These are phyloP conservation scores for Empidonax traillii DNA, from an alignment of 2,113 vertebrate genomes.

Conservation along the genomic window DNA sequence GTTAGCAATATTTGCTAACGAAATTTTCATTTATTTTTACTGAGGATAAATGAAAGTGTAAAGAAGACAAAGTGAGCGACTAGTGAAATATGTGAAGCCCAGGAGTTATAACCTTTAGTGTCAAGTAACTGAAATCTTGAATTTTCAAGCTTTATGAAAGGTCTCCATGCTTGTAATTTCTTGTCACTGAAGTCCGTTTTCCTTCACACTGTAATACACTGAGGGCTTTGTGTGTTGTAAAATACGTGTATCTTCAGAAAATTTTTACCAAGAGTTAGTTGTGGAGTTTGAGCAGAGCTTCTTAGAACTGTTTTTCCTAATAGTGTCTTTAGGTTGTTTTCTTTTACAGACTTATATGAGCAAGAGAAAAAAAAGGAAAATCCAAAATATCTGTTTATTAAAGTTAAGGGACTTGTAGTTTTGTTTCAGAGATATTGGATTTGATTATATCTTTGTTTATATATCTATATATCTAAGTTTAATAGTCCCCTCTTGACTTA, in stretches of 20 bases:
- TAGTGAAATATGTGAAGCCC: neutral
- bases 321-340: neutral
- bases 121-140: neutral
- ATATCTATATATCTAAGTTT: neutral
- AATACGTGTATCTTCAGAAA: neutral
- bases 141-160: neutral
- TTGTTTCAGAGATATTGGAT: neutral
- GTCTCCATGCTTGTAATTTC: neutral
- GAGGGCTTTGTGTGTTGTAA: neutral
- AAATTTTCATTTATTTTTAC: neutral
- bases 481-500: neutral
- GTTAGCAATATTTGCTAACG: neutral
- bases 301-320: neutral
- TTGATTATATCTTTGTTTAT: neutral
- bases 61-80: neutral
- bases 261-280: neutral
- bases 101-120: neutral
- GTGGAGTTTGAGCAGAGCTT: neutral
- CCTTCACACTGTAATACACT: neutral
- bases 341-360: neutral
- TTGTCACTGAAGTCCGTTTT: neutral
- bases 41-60: fast-evolving
- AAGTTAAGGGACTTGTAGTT: neutral
- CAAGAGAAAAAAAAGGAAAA: neutral
- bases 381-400: neutral